Evolutionary conservation across 2,113 vertebrate genomes (phyloP), one percentile per base, ranked within the genome.

Genomic region (Macaca fascicularis): DNA sequence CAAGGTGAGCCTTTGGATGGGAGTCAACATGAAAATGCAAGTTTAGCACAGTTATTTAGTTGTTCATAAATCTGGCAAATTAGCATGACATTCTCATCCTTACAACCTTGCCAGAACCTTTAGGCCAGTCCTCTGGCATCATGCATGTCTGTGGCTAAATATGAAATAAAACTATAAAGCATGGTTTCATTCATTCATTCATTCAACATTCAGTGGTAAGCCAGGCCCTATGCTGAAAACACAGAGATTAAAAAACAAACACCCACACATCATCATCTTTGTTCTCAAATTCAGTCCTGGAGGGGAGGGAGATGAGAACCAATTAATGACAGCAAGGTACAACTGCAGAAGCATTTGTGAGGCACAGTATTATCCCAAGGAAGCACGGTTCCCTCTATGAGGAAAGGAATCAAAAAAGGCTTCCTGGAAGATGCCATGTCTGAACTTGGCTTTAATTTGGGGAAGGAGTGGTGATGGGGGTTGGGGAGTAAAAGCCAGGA

Each of bases 1-100:
- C 76, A 88, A 93, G 94, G 80, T 6, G 32, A 97, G 96, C 0
- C 80, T 95, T 59, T 74, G 4, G 52, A 90, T 6, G n/a, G 40
- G 48, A 55, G 64, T 81, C 93, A 92, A 85, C 78, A 72, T 59
- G 74, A 78, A 96, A 94, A 92, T 70, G 13, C 35, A 84, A 76
- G 70, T 30, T 76, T 76, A 52, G 76, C 84, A 89, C 27, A 74
- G 83, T 89, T 80, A 50, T n/a, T 48, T 91, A 20, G n/a, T 14
- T 75, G 86, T 75, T 95, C 89, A 2, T 69, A 43, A 74, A 38
- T 57, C 52, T 93, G 75, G 50, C 40, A 97, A 91, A 89, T 59
- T 1, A 91, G 74, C 55, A 57, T 45, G 61, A 67, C 10, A 57
- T 22, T 75, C 75, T 64, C 38, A 61, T n/a, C 23, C 35, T 82